A percentile compares a stretch with the other conserved stretches of the same genome.
These are phyloP conservation scores for Neopipo cinnamomea DNA, from an alignment of 2,113 vertebrate species.

Conservation along the genomic window DNA sequence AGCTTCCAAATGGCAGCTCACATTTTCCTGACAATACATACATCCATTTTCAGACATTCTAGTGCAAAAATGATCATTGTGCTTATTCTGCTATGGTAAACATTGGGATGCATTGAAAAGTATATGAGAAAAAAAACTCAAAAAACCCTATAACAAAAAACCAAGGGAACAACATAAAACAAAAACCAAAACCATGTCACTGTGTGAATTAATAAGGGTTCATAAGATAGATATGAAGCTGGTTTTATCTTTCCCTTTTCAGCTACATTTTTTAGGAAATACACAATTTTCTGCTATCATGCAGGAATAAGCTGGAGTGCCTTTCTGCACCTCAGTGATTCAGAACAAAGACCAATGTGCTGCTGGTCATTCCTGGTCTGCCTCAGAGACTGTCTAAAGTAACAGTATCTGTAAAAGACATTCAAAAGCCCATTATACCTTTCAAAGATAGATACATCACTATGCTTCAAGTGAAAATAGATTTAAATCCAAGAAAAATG, in stretches of 20 bases:
- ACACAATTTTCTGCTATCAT: not conserved
- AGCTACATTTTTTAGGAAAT: not conserved
- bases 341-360: accelerated
- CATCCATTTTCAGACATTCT: not conserved
- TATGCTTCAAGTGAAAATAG: not conserved
- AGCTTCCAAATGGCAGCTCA: not conserved
- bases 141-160: not conserved
- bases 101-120: not conserved
- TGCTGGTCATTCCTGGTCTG: not conserved
- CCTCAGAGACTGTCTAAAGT: not conserved
- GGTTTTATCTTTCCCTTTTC: not conserved
- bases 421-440: not conserved
- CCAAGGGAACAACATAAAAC: not conserved
- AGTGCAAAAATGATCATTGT: not conserved
- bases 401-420: not conserved
- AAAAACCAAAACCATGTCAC: not conserved
- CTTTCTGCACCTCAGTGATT: not conserved
- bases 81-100: not conserved
- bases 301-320: not conserved
- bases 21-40: not conserved
- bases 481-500: not conserved
- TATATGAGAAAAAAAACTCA: not conserved
- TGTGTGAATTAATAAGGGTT: not conserved
- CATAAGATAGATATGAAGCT: not conserved
- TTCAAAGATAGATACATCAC: not conserved